These are phyloP conservation scores for Steinernema scapterisci DNA, from an alignment of 2,888 invertebrate species.

Conservation along the genomic window DNA sequence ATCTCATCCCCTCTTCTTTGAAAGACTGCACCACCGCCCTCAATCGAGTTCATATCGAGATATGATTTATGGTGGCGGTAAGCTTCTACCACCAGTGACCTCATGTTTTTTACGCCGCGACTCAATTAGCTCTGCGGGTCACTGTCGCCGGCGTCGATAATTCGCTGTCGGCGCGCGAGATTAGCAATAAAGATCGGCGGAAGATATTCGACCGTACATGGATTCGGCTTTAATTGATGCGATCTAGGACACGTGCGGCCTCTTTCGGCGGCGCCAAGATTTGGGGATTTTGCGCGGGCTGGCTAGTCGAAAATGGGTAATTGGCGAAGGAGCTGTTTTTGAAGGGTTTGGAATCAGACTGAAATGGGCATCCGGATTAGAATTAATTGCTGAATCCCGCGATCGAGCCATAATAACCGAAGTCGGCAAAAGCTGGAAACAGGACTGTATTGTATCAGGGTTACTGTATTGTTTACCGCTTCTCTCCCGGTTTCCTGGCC, in stretches of 20 bases:
- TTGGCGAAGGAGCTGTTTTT: too few species aligned
- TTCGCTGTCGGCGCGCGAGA: conserved; percentile 24
- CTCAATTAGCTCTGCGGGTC: conserved; percentile 31
- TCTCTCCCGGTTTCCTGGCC: neutral
- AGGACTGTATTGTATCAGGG: too few species aligned
- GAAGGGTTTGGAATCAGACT: too few species aligned
- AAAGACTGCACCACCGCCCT: too few species aligned
- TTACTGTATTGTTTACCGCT: too few species aligned
- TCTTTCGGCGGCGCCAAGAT: conserved; percentile 18
- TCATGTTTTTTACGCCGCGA: conserved; percentile 23
- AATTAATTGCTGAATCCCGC: too few species aligned
- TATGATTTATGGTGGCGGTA: conserved; percentile 23
- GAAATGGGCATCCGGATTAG: too few species aligned
- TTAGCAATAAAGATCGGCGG: conserved; percentile 15
- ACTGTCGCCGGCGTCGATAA: conserved; percentile 10
- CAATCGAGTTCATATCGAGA: neutral
- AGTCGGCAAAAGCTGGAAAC: too few species aligned
- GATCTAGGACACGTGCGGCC: neutral
- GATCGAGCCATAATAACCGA: too few species aligned
- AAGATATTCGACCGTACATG: conserved; percentile 4
- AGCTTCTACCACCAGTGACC: conserved; percentile 17
- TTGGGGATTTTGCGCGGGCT: too few species aligned
- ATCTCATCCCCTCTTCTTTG: too few species aligned
- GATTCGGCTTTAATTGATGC: neutral
- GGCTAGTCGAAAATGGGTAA: too few species aligned